Evolutionary conservation across 2,888 invertebrate species (phyloP), one percentile per base, ranked within the genome.

Genomic region (Drosophila algonquin): DNA sequence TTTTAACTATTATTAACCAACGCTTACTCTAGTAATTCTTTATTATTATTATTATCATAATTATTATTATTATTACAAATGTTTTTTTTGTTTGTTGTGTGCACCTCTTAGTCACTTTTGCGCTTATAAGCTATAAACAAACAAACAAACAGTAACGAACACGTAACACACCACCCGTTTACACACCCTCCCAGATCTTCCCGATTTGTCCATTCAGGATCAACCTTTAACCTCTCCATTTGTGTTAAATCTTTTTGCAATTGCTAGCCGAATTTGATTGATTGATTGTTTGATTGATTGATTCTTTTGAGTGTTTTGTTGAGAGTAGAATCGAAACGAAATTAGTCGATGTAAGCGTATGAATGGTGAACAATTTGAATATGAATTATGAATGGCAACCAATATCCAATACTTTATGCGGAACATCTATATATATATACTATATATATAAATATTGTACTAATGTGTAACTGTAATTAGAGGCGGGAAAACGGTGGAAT

Each of bases 401-500:
- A 76, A 76, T 67, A 65, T 65, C 63, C 74, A 61, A 63, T 73
- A 63, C 56, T 53, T 63, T 63, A 62, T 67, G 69, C 73, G 65
- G 40, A 40, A n/a, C 40, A 40, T 63, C 67, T 54, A 63, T 57
- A 55, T 52, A 65, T 52, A 35, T 6, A 40, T 6, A 40, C 40
- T 6, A 40, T 40, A 40, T 85, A 71, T 68, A 83, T 76, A 72
- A 76, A 72, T 76, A 81, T 76, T 81, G 72, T 74, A 81, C 79
- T 81, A 81, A 81, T 76, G 71, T 83, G 73, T 86, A 86, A 73
- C 77, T 80, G 68, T 82, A 81, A 82, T 82, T 70, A 75, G 70
- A 58, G 51, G 48, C 65, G 62, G 44, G 46, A 52, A 47, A 60
- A 62, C 40, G 40, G 40, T 14, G 14, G 7, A 40, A n/a, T n/a